Conservation (phyloP, 1,140 invertebrate genomes). For the Aporrectodea caliginosa region DNA sequence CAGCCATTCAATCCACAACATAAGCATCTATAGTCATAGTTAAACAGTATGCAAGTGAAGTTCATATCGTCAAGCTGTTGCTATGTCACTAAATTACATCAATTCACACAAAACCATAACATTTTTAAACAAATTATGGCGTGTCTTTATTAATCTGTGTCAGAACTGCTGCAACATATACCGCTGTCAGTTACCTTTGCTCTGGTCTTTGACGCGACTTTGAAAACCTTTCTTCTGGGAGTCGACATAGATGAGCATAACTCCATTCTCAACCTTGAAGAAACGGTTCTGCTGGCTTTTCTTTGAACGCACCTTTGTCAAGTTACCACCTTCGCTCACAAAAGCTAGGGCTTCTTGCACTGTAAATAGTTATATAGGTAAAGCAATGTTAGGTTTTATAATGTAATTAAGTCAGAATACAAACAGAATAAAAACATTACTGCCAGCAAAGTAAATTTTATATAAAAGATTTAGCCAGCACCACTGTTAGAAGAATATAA, state of each 20-base stretch:
- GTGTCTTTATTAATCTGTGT: not conserved
- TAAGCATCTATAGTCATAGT: too few relatives aligned
- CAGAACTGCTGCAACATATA: too few relatives aligned
- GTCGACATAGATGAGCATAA: not conserved
- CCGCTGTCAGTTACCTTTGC: not conserved
- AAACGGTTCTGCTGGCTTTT: not conserved
- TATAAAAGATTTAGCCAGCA: too few relatives aligned
- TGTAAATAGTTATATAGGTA: too few relatives aligned
- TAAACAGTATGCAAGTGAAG: too few relatives aligned
- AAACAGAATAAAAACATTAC: too few relatives aligned
- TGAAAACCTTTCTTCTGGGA: not conserved
- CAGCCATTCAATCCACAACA: too few relatives aligned
- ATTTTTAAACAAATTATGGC: not conserved
- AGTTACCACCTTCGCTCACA: not conserved
- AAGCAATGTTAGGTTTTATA: too few relatives aligned
- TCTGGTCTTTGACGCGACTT: not conserved
- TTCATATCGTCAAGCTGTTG: not conserved
- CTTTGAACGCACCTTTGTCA: not conserved
- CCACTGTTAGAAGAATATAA: too few relatives aligned
- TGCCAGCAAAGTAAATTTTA: too few relatives aligned
- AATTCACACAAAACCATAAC: not conserved
- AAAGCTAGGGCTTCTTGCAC: not conserved
- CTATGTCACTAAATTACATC: not conserved
- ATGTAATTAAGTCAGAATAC: too few relatives aligned
- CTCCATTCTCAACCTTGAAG: not conserved